These are phyloP conservation scores for Trialeurodes vaporariorum DNA, from an alignment of 1,140 invertebrate species.

Conservation along the genomic window DNA sequence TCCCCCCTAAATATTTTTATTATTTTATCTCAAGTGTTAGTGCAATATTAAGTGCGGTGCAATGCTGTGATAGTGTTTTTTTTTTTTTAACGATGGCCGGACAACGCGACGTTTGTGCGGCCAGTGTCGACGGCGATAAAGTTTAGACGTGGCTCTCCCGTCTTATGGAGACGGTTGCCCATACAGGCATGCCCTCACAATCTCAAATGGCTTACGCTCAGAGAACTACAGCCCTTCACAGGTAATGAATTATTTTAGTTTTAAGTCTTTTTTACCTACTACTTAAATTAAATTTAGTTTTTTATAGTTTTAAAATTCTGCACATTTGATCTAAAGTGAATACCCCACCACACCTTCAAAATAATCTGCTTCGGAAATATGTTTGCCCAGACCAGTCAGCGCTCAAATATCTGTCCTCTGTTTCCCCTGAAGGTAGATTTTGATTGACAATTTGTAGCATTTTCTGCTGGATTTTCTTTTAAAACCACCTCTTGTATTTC, in stretches of 20 bases:
- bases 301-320: too few relatives aligned
- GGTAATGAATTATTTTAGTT: conserved; percentile 12
- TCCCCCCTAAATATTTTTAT: too few relatives aligned
- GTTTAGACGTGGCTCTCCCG: neutral
- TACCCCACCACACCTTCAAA: too few relatives aligned
- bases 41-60: neutral
- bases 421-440: too few relatives aligned
- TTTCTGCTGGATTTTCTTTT: too few relatives aligned
- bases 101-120: neutral
- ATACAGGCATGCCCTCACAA: conserved; percentile 20
- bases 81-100: neutral
- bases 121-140: neutral
- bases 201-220: conserved; percentile 19
- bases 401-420: too few relatives aligned
- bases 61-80: neutral
- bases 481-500: too few relatives aligned
- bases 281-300: too few relatives aligned
- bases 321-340: too few relatives aligned
- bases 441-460: too few relatives aligned
- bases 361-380: too few relatives aligned
- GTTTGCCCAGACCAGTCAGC: too few relatives aligned
- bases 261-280: neutral
- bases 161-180: conserved; percentile 4
- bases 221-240: conserved; percentile 18
- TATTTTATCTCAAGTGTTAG: neutral